These are phyloP conservation scores for Parotia lawesii DNA, from an alignment of 2,113 vertebrate species.

Conservation along the genomic window DNA sequence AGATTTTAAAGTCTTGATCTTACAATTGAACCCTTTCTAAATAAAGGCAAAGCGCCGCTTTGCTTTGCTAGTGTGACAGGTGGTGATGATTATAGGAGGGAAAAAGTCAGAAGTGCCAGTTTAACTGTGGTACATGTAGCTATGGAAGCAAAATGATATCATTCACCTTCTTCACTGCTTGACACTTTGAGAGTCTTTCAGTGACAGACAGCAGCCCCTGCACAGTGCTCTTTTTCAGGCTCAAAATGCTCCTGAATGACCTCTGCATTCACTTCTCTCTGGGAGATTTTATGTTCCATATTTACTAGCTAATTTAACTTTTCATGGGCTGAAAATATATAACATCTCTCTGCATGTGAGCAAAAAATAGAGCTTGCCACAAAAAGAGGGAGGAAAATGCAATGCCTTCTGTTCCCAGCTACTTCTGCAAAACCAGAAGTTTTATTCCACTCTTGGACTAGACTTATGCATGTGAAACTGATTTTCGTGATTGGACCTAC, in stretches of 20 bases:
- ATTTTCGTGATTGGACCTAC: not conserved
- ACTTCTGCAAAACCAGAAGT: slow-evolving; percentile 30
- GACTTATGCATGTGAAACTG: not conserved
- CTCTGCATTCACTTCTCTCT: not conserved
- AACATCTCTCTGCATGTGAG: not conserved
- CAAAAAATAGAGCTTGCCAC: not conserved
- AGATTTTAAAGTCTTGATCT: not conserved
- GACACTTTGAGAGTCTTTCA: not conserved
- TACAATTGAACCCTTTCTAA: not conserved
- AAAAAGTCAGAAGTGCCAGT: not conserved
- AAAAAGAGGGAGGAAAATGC: slow-evolving; percentile 19
- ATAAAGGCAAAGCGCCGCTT: not conserved
- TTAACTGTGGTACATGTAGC: not conserved
- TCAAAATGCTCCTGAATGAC: not conserved
- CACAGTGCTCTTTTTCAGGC: not conserved
- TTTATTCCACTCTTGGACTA: not conserved
- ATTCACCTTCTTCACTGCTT: not conserved
- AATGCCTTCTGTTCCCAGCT: not conserved
- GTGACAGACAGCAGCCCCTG: not conserved
- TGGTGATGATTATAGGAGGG: not conserved
- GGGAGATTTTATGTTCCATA: not conserved
- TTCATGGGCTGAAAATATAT: not conserved
- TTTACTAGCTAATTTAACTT: not conserved
- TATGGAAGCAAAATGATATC: not conserved
- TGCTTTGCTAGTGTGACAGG: not conserved